Conservation (phyloP, 2,113 vertebrate genomes). For the Colossoma macropomum region DNA sequence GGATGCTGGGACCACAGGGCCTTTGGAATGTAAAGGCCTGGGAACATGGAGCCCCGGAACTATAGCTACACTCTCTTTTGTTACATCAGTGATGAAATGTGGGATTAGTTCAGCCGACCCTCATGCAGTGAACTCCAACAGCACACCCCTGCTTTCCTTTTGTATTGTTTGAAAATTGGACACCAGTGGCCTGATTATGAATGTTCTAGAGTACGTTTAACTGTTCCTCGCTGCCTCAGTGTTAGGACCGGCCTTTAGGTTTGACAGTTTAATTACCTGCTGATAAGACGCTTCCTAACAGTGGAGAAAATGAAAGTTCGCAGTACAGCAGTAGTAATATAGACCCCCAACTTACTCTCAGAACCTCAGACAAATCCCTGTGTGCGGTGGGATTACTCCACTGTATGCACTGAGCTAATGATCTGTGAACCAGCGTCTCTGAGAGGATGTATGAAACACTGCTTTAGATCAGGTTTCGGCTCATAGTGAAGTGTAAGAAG, state of each 20-base stretch:
- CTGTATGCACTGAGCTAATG: background rate
- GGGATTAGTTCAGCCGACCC: no score
- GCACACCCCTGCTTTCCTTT: background rate
- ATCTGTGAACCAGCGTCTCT: background rate
- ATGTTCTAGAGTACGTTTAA: background rate
- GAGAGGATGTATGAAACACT: background rate
- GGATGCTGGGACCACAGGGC: no score
- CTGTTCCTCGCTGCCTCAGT: background rate
- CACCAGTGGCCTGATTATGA: background rate
- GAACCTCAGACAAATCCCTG: background rate
- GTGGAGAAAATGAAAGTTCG: background rate
- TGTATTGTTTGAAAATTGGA: background rate
- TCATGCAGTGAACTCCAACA: no score
- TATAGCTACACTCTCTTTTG: no score
- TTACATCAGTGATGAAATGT: no score
- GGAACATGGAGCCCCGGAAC: no score
- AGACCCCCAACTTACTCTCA: background rate
- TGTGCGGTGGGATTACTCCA: background rate
- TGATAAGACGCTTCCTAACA: background rate
- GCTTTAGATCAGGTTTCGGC: background rate
- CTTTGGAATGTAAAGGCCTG: no score
- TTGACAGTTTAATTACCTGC: background rate
- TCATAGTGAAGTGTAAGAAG: background rate
- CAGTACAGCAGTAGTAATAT: background rate
- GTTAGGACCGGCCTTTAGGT: background rate